phyloP scores from a whole-genome alignment of 2,797 vertebrate genomes.

The Pantherophis vulpinus region DNA sequence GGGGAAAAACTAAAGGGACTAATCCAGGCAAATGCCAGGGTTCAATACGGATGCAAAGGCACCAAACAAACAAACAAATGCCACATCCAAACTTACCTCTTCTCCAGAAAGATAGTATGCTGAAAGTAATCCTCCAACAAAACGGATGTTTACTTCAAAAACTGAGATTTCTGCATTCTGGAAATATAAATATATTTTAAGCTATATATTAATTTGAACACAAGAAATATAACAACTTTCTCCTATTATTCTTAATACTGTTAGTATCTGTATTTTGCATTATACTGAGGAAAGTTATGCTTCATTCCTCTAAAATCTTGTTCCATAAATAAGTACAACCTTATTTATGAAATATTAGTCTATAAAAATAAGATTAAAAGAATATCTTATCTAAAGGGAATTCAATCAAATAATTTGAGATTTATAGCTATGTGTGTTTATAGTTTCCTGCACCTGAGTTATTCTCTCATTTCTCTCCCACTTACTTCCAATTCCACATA shows the following conservation, averaged over 20 bases:
- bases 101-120: conserved; percentile 97
- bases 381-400: not conserved
- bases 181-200: conserved; percentile 58
- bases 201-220: conserved; percentile 36
- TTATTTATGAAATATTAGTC: not conserved
- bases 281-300: not conserved
- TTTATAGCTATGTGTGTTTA: not conserved
- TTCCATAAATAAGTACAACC: not conserved
- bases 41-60: not conserved
- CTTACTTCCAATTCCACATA: not conserved
- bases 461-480: not conserved
- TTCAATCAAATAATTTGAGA: not conserved
- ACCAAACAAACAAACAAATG: not conserved
- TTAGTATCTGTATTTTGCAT: not conserved
- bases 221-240: not conserved
- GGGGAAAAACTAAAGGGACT: not conserved
- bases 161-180: conserved; percentile 95
- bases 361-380: not conserved
- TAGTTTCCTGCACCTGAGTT: not conserved
- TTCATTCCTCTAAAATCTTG: not conserved
- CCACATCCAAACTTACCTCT: conserved; percentile 80
- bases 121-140: conserved; percentile 94
- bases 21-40: not conserved
- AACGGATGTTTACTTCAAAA: conserved; percentile 98
- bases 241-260: not conserved